phyloP scores from a whole-genome alignment of 2,888 invertebrate species.

The Abrostola tripartita region DNA sequence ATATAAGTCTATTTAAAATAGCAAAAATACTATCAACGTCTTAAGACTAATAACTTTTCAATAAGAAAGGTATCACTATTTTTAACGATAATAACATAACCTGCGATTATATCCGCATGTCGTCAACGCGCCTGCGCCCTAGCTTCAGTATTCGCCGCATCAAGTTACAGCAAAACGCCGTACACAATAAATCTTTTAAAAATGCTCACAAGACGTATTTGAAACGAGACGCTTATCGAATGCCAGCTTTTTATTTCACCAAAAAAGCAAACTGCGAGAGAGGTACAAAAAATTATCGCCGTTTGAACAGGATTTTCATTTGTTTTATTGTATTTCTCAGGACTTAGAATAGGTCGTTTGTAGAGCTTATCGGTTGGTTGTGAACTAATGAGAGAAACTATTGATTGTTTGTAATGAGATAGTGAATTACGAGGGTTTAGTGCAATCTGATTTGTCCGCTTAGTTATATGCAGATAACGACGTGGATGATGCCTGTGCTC shows the following conservation, averaged over 20 bases:
- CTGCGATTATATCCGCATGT: slow-evolving; percentile 12
- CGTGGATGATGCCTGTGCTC: too few relatives aligned
- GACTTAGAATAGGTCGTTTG: not conserved
- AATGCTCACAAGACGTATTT: slow-evolving; percentile 39
- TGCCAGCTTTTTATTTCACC: slow-evolving; percentile 32
- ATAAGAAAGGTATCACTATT: not conserved
- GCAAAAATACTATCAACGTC: too few relatives aligned
- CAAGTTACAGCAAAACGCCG: slow-evolving; percentile 38
- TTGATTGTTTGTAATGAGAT: not conserved
- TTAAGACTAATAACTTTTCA: too few relatives aligned
- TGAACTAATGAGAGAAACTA: not conserved
- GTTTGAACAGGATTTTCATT: slow-evolving; percentile 4
- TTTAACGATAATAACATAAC: slow-evolving; percentile 2
- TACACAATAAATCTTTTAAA: slow-evolving; percentile 46
- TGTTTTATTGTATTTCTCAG: not conserved
- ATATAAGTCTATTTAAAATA: too few relatives aligned
- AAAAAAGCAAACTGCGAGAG: slow-evolving; percentile 24
- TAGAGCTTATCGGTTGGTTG: not conserved
- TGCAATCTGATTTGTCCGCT: too few relatives aligned
- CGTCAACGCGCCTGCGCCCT: slow-evolving; percentile 21
- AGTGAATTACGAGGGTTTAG: not conserved
- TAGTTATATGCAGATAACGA: too few relatives aligned
- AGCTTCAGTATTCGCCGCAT: slow-evolving; percentile 17
- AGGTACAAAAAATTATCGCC: slow-evolving; percentile 23
- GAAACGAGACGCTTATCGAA: slow-evolving; percentile 49